Percentiles rank a stretch among this genome's conserved stretches.
Evolutionary conservation across 2,113 vertebrate genomes (phyloP).

Genomic region (Todiramphus chloris): DNA sequence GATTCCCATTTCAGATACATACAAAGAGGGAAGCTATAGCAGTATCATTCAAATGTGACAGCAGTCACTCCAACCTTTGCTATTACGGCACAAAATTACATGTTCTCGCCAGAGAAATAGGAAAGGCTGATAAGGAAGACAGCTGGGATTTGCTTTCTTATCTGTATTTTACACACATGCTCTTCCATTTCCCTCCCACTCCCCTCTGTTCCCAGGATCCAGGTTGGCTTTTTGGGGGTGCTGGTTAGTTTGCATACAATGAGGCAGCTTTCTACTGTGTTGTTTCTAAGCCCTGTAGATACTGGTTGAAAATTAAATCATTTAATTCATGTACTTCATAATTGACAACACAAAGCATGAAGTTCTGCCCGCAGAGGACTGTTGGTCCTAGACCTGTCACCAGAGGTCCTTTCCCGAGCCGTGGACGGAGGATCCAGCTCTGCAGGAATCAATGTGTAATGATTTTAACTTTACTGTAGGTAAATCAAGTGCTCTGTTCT

Average conservation of each 20-base stretch:
- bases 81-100: conserved; percentile 69
- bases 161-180: conserved; percentile 68
- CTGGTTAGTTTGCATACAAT: not conserved
- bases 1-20: conserved; percentile 66
- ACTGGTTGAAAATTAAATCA: not conserved
- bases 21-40: conserved; percentile 7
- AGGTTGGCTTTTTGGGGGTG: not conserved
- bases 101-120: conserved; percentile 63
- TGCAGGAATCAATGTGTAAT: not conserved
- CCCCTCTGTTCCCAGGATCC: conserved; percentile 13
- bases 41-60: conserved; percentile 67
- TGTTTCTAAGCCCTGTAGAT: not conserved
- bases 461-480: not conserved
- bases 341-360: not conserved
- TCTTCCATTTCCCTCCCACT: conserved; percentile 32
- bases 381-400: not conserved
- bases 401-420: not conserved
- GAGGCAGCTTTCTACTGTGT: not conserved
- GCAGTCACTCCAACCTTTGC: conserved; percentile 70
- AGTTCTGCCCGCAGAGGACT: not conserved
- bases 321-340: not conserved
- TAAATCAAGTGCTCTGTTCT: not conserved
- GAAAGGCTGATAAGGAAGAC: conserved; percentile 67
- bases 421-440: not conserved
- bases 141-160: conserved; percentile 74